These are phyloP conservation scores for Eueremaeus valkanovi DNA, from an alignment of 2,888 invertebrate genomes.

Conservation along the genomic window DNA sequence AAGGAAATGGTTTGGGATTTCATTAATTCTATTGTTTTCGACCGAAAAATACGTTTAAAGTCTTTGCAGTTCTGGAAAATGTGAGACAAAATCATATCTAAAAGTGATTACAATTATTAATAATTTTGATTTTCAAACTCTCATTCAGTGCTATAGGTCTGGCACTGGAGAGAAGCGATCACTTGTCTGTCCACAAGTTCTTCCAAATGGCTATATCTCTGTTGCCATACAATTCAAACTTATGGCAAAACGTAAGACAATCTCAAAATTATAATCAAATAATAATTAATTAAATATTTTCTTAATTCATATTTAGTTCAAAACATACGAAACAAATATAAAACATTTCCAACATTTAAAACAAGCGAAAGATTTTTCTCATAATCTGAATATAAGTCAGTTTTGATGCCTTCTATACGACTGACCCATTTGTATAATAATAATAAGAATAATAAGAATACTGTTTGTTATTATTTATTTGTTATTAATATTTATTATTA, in stretches of 20 bases:
- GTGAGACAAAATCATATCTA: not conserved
- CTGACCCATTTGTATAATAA: too few relatives aligned
- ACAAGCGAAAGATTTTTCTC: slow-evolving; percentile 26
- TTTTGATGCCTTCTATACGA: too few relatives aligned
- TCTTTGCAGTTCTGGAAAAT: slow-evolving; percentile 40
- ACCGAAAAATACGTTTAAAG: slow-evolving; percentile 35
- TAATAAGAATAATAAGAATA: too few relatives aligned
- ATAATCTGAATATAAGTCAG: slow-evolving; percentile 1
- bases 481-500: too few relatives aligned
- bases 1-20: slow-evolving; percentile 37
- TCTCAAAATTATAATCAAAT: not conserved
- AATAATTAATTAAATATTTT: not conserved
- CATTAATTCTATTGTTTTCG: slow-evolving; percentile 32
- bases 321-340: slow-evolving; percentile 37
- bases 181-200: slow-evolving; percentile 39
- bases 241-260: slow-evolving; percentile 41
- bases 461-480: too few relatives aligned
- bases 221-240: slow-evolving; percentile 32
- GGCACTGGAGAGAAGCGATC: slow-evolving; percentile 39
- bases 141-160: slow-evolving; percentile 34
- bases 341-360: slow-evolving; percentile 34
- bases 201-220: slow-evolving; percentile 39
- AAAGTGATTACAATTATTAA: too few relatives aligned
- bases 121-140: not conserved
- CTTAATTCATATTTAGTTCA: slow-evolving; percentile 15